phyloP scores from a whole-genome alignment of 92 coral and sea anemone species.

The Zoanthus sansibaricus region DNA sequence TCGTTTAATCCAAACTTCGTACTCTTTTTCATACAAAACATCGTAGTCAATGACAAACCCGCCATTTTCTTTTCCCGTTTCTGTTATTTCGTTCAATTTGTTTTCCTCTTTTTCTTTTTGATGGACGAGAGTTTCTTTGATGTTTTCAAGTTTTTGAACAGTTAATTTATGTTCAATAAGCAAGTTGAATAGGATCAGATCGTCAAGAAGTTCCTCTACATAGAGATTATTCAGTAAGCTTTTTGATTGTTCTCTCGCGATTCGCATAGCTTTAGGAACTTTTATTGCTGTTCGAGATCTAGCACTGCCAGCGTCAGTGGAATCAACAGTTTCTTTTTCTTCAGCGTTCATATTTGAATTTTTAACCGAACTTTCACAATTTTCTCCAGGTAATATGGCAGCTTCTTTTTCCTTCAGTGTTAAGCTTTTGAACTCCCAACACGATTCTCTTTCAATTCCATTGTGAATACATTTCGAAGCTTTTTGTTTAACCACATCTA shows the following conservation, averaged over 20 bases:
- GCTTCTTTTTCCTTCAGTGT: neutral
- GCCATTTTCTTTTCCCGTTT: neutral
- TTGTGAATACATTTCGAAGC: neutral
- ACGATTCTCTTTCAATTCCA: neutral
- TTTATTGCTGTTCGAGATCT: neutral
- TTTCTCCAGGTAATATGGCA: neutral
- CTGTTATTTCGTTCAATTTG: neutral
- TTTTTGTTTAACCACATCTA: neutral
- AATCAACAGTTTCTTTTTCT: neutral
- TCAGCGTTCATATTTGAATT: neutral
- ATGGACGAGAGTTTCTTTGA: neutral
- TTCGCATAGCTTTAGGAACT: constrained; percentile 14
- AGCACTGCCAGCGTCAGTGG: neutral
- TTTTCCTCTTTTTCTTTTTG: neutral
- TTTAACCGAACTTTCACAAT: neutral
- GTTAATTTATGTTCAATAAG: constrained; percentile 37
- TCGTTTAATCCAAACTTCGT: constrained; percentile 21
- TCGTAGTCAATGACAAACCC: constrained; percentile 7
- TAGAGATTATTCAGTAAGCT: constrained; percentile 13
- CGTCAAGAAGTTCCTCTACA: constrained; percentile 36
- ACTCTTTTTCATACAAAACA: constrained; percentile 6
- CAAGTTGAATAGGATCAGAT: constrained; percentile 23
- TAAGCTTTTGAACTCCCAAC: neutral
- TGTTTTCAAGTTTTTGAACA: constrained; percentile 27
- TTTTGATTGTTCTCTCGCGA: constrained; percentile 29